Conservation (phyloP, 2,113 vertebrate genomes). For the Istiophorus platypterus region DNA sequence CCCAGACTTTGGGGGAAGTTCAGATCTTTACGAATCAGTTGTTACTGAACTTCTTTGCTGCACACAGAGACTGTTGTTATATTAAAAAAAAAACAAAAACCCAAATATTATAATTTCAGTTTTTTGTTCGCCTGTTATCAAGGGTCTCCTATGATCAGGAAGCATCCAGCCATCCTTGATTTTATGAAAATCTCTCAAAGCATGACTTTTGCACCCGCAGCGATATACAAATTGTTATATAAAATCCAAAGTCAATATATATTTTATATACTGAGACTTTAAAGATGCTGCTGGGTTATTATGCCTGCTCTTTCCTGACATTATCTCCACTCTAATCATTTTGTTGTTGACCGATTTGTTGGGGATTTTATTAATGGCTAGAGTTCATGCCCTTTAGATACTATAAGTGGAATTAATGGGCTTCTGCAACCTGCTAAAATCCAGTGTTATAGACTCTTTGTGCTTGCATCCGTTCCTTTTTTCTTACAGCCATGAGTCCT, state of each 20-base stretch:
- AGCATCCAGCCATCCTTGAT: neutral
- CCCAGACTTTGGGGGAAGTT: slow-evolving; percentile 51
- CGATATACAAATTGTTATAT: neutral
- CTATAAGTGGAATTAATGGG: neutral
- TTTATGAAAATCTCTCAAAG: neutral
- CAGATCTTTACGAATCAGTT: neutral
- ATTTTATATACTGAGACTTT: neutral
- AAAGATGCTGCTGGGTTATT: neutral
- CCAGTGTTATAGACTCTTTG: slow-evolving; percentile 11
- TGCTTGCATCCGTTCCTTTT: neutral
- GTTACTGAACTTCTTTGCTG: neutral
- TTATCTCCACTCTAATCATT: neutral
- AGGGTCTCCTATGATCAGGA: neutral
- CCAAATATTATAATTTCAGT: neutral
- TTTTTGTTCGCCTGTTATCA: neutral
- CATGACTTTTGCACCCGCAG: neutral
- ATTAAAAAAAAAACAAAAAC: too few species aligned
- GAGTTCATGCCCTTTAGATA: neutral
- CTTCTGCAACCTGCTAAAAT: too few species aligned
- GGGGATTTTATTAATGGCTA: neutral
- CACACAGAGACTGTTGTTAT: neutral
- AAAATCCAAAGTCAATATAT: neutral
- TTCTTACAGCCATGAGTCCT: slow-evolving; percentile 3
- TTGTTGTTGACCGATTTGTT: neutral
- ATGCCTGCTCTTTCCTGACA: neutral